phyloP scores from a whole-genome alignment of 2,113 vertebrate species.

The Macrotus californicus region DNA sequence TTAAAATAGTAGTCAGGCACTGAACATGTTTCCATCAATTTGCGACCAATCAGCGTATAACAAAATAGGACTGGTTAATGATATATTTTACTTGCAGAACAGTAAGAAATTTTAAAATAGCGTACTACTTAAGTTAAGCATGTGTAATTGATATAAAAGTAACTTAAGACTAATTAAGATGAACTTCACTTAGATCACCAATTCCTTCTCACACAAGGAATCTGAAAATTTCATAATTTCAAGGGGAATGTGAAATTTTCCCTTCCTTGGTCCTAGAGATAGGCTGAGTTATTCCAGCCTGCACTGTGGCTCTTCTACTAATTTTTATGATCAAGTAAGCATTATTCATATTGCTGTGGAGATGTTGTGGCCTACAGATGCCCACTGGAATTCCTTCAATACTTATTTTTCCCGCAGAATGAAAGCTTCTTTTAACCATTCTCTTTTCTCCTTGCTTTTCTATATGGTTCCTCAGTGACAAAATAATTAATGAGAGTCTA shows the following conservation, averaged over 20 bases:
- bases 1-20: neutral
- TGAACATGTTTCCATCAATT: neutral
- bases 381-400: fast-evolving
- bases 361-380: fast-evolving
- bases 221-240: neutral
- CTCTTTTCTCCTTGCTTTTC: neutral
- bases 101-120: neutral
- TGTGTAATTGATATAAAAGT: neutral
- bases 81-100: neutral
- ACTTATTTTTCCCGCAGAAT: neutral
- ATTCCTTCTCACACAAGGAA: neutral
- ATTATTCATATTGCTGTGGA: neutral
- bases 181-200: neutral
- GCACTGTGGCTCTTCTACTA: neutral
- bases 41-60: neutral
- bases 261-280: neutral
- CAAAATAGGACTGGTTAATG: neutral
- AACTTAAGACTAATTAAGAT: neutral
- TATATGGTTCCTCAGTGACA: neutral
- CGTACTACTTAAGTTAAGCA: neutral
- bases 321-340: neutral
- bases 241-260: too few relatives aligned
- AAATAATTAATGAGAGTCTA: neutral
- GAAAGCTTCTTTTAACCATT: too few relatives aligned
- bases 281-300: neutral